Evolutionary conservation across 2,113 vertebrate genomes (phyloP).

Genomic region (Thamnophis sirtalis): DNA sequence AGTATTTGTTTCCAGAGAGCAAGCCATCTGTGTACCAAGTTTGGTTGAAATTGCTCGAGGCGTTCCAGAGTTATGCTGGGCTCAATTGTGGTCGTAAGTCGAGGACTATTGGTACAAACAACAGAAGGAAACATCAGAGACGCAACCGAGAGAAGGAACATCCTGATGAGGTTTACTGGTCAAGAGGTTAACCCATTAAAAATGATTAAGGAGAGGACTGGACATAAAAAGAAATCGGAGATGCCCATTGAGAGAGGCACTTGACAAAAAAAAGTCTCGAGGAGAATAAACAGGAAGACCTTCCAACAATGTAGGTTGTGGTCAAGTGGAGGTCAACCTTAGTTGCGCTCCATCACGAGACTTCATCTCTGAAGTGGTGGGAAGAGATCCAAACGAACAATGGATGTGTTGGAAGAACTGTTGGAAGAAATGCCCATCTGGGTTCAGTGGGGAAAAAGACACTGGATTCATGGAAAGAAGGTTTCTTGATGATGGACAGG

Average conservation of each 20-base stretch:
- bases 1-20: too few species aligned
- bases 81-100: too few species aligned
- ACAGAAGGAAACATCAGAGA: neutral
- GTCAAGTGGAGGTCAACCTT: neutral
- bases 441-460: neutral
- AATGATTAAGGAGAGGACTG: neutral
- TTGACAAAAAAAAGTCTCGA: neutral
- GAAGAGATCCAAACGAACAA: neutral
- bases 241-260: neutral
- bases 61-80: too few species aligned
- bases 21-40: too few species aligned
- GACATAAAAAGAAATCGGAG: neutral
- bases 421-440: too few species aligned
- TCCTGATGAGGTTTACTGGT: neutral
- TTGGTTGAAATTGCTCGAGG: too few species aligned
- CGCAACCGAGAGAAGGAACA: neutral
- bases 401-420: neutral
- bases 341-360: neutral
- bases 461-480: too few species aligned
- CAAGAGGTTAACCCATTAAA: neutral
- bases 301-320: neutral
- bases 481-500: too few species aligned
- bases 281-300: neutral
- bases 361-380: neutral
- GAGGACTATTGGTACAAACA: neutral